These are phyloP conservation scores for Cantharis lateralis DNA, from an alignment of 2,888 invertebrate species.

Conservation along the genomic window DNA sequence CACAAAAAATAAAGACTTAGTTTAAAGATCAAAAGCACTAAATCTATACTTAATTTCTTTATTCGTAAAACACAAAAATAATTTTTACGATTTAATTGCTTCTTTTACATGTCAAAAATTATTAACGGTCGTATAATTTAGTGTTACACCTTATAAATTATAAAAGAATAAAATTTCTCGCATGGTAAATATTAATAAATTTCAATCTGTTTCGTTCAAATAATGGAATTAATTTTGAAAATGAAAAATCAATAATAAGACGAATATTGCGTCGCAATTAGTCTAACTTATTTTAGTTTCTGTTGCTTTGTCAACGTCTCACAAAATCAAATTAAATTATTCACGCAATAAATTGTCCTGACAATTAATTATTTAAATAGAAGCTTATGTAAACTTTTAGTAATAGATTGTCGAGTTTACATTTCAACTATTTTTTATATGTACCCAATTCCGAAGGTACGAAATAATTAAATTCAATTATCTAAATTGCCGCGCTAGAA, in stretches of 20 bases:
- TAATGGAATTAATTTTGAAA: neutral
- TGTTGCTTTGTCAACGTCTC: neutral
- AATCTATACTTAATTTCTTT: neutral
- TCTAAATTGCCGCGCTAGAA: neutral
- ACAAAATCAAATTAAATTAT: slow-evolving; percentile 1
- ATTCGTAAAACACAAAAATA: neutral
- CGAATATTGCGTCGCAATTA: neutral
- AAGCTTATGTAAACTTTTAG: neutral
- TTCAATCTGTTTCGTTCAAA: neutral
- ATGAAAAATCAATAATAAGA: neutral
- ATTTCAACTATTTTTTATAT: neutral
- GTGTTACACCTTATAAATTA: neutral
- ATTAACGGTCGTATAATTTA: neutral
- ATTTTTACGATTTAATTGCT: neutral
- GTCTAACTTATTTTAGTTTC: neutral
- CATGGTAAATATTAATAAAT: slow-evolving; percentile 1
- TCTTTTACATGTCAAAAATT: neutral
- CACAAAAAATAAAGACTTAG: slow-evolving; percentile 1
- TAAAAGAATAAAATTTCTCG: neutral
- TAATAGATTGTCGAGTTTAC: neutral
- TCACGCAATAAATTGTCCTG: neutral
- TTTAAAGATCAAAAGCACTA: neutral
- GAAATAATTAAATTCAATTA: neutral
- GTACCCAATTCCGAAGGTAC: neutral
- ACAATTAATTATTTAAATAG: neutral